These are phyloP conservation scores for Ceratosolen solmsi DNA, from an alignment of 1,140 invertebrate species.

Conservation along the genomic window DNA sequence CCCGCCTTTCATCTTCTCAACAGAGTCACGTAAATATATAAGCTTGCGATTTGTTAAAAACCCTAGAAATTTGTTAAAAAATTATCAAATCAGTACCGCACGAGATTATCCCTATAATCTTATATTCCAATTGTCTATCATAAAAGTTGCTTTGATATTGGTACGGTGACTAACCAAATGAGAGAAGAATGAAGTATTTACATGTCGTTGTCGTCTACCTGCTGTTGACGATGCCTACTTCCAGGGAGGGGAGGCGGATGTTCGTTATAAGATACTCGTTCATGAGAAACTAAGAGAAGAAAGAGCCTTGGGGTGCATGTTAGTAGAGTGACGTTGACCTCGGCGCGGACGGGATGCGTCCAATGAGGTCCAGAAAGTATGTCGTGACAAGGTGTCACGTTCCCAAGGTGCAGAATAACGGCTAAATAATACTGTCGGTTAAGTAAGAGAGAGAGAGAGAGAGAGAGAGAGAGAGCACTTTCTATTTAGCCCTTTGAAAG, in stretches of 20 bases:
- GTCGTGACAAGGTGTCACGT: conserved; percentile 25
- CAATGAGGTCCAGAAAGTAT: background rate
- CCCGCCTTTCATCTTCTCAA: background rate
- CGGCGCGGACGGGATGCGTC: background rate
- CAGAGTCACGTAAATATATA: background rate
- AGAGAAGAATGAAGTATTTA: background rate
- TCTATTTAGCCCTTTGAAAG: background rate
- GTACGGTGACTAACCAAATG: background rate
- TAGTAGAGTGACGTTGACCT: background rate
- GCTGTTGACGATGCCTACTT: too few species aligned
- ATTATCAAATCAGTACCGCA: too few species aligned
- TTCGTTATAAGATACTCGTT: conserved; percentile 45
- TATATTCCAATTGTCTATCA: too few species aligned
- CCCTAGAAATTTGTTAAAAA: too few species aligned
- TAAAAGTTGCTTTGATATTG: conserved; percentile 16
- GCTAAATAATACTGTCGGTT: background rate
- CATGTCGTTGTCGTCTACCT: too few species aligned
- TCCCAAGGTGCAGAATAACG: background rate
- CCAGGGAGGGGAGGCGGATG: background rate
- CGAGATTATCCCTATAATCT: too few species aligned
- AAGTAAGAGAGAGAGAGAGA: background rate
- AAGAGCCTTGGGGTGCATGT: conserved; percentile 1
- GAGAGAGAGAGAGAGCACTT: too few species aligned
- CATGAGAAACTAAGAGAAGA: background rate
- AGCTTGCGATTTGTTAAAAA: background rate